These are phyloP conservation scores for Pyxicephalus adspersus DNA, from an alignment of 2,113 vertebrate species.

Conservation along the genomic window DNA sequence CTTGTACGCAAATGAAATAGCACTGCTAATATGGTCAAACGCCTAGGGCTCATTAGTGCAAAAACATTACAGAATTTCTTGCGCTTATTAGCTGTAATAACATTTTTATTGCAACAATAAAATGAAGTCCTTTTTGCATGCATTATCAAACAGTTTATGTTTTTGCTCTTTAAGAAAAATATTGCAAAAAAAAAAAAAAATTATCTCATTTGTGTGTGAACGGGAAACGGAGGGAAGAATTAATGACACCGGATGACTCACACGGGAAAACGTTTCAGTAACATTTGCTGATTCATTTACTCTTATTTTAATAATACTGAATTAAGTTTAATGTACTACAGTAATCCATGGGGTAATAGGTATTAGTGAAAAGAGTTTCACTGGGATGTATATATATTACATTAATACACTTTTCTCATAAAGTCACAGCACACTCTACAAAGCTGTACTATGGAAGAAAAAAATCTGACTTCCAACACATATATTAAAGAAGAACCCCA, in stretches of 20 bases:
- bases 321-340: slow-evolving; percentile 55
- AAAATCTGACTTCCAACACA: too few relatives aligned
- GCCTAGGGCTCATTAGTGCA: slow-evolving; percentile 54
- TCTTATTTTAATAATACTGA: slow-evolving; percentile 60
- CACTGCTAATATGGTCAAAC: slow-evolving; percentile 51
- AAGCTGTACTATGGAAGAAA: background rate
- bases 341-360: slow-evolving; percentile 35
- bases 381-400: slow-evolving; percentile 4
- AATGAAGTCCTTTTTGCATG: slow-evolving; percentile 56
- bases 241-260: slow-evolving; percentile 59
- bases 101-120: slow-evolving; percentile 55
- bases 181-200: slow-evolving; percentile 57
- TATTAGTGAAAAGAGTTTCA: slow-evolving; percentile 22
- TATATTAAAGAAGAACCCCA: too few relatives aligned
- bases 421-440: background rate
- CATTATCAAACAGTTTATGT: slow-evolving; percentile 55
- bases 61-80: slow-evolving; percentile 52
- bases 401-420: slow-evolving; percentile 8
- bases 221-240: slow-evolving; percentile 56
- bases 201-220: slow-evolving; percentile 47
- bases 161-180: slow-evolving; percentile 57
- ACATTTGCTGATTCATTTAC: slow-evolving; percentile 65
- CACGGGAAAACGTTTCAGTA: slow-evolving; percentile 62
- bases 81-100: slow-evolving; percentile 59
- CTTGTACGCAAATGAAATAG: slow-evolving; percentile 49